Percentiles rank a stretch among this genome's conserved stretches.
Evolutionary conservation across 2,113 vertebrate species (phyloP).

Genomic region (Xyliphius kryptos): DNA sequence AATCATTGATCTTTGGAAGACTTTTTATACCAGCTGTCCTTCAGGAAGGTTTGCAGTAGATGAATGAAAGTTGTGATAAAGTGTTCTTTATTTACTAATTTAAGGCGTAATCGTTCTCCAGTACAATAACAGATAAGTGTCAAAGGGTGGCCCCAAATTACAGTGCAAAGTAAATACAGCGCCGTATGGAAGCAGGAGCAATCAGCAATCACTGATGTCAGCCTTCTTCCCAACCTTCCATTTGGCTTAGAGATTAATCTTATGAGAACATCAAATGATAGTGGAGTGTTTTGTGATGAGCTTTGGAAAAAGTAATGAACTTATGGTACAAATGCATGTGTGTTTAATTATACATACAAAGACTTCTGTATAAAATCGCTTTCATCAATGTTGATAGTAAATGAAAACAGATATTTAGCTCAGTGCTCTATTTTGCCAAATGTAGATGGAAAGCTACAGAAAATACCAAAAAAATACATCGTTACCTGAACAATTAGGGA

Average conservation of each 20-base stretch:
- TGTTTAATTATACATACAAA: too few species aligned
- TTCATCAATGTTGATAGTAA: background rate
- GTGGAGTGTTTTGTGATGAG: too few species aligned
- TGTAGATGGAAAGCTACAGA: too few species aligned
- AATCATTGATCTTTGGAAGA: background rate
- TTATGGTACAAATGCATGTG: too few species aligned
- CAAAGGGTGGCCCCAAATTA: background rate
- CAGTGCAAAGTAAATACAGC: slow-evolving; percentile 11
- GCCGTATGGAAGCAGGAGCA: slow-evolving; percentile 12
- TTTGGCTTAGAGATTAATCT: slow-evolving; percentile 24
- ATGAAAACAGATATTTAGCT: slow-evolving; percentile 10
- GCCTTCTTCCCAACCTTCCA: slow-evolving; percentile 1
- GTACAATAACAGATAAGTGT: background rate
- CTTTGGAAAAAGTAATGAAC: too few species aligned
- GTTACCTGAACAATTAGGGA: too few species aligned
- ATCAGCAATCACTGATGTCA: background rate
- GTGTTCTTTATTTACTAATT: background rate
- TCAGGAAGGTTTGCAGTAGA: background rate
- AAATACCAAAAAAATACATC: too few species aligned
- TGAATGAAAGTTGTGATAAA: background rate
- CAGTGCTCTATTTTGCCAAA: too few species aligned
- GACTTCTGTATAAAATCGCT: slow-evolving; percentile 1
- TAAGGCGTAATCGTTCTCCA: background rate
- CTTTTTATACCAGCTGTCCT: background rate
- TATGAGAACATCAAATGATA: background rate